Conservation (phyloP, 2,113 vertebrate genomes). For the Bubalus kerabau region DNA sequence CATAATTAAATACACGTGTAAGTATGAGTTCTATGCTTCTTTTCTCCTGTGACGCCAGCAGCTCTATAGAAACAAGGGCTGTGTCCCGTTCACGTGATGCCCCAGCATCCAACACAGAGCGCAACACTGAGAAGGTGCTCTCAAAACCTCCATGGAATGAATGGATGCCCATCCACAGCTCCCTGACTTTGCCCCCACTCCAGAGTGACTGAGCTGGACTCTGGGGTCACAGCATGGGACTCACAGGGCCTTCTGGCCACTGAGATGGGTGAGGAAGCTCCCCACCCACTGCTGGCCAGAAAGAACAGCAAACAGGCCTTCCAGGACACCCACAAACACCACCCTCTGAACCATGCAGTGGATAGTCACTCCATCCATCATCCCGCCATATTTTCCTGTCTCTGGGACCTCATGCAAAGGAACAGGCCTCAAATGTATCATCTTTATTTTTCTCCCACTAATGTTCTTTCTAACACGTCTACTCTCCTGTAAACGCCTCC, state of each 20-base stretch:
- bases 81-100: not conserved
- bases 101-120: not conserved
- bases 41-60: not conserved
- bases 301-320: not conserved
- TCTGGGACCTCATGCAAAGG: not conserved
- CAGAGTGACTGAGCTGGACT: not conserved
- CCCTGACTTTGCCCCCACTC: not conserved
- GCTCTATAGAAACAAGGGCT: not conserved
- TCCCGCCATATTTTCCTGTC: not conserved
- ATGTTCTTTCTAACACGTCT: not conserved
- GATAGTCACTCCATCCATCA: not conserved
- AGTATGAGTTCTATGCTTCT: not conserved
- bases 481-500: not conserved
- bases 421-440: not conserved
- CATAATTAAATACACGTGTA: not conserved
- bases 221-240: not conserved
- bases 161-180: not conserved
- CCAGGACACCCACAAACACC: accelerated
- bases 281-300: not conserved
- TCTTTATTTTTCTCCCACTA: not conserved
- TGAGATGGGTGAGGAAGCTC: not conserved
- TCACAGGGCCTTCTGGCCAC: not conserved
- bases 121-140: not conserved
- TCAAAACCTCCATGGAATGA: not conserved
- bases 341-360: not conserved